Conservation (phyloP, 1,140 invertebrate genomes). For the Danaus melanippus region DNA sequence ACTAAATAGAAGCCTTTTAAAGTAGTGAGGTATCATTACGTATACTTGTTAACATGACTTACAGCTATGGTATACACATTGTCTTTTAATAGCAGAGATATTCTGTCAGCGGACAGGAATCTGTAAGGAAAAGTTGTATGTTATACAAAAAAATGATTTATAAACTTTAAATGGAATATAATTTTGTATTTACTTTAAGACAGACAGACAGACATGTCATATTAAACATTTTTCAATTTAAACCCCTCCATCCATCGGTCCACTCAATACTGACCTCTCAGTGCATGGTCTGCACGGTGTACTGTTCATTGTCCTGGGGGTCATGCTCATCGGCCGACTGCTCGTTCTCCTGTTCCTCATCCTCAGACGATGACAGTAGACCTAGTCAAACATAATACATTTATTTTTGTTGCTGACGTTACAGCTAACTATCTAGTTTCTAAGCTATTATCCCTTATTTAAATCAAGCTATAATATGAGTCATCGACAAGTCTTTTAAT, state of each 20-base stretch:
- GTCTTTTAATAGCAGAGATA: conserved; percentile 40
- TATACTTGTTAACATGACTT: conserved; percentile 59
- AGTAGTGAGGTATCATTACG: conserved; percentile 69
- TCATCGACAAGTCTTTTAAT: too few species aligned
- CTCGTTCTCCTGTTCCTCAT: conserved; percentile 60
- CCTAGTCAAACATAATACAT: conserved; percentile 31
- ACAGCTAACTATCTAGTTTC: background rate
- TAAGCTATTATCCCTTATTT: background rate
- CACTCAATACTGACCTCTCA: conserved; percentile 19
- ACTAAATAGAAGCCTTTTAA: conserved; percentile 26
- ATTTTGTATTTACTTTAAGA: too few species aligned
- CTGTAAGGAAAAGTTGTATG: too few species aligned
- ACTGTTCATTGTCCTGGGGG: conserved; percentile 25
- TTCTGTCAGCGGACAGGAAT: conserved; percentile 14
- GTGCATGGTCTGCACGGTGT: conserved; percentile 47
- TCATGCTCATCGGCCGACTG: conserved; percentile 59
- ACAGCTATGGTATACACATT: conserved; percentile 57
- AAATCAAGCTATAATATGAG: background rate
- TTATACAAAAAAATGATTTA: too few species aligned
- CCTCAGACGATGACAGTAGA: conserved; percentile 63
- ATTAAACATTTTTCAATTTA: too few species aligned
- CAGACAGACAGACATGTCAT: too few species aligned
- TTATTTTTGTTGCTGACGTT: too few species aligned
- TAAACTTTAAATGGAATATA: too few species aligned
- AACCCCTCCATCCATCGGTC: too few species aligned